A percentile compares a stretch with the other conserved stretches of the same genome.
Conservation (phyloP, 2,797 vertebrate species). For the Alcedo atthis region DNA sequence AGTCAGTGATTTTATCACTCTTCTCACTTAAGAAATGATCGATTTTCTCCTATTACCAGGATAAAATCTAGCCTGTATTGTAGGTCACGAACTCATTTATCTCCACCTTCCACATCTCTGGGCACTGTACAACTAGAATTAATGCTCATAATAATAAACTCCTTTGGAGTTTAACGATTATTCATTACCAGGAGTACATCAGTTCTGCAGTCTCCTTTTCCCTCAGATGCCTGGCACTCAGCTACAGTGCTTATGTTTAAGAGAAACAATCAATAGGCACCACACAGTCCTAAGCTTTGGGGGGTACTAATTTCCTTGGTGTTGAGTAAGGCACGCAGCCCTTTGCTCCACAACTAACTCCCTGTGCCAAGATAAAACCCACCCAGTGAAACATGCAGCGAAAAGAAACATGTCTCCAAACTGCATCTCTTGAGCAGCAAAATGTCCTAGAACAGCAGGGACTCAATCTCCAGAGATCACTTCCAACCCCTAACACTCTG, state of each 20-base stretch:
- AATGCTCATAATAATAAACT: slow-evolving; percentile 34
- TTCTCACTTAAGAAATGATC: not conserved
- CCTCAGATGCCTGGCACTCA: not conserved
- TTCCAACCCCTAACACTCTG: too few species aligned
- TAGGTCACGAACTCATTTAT: not conserved
- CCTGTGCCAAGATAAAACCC: not conserved
- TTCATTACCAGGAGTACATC: slow-evolving; percentile 12
- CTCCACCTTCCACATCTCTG: not conserved
- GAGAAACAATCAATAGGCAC: not conserved
- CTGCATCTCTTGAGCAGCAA: rapidly evolving
- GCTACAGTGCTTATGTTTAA: not conserved
- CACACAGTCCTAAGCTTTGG: not conserved
- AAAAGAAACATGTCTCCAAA: not conserved
- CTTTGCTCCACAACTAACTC: not conserved
- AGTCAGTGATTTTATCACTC: not conserved
- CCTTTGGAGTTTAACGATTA: not conserved
- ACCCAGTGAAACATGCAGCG: rapidly evolving
- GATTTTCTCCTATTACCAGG: not conserved
- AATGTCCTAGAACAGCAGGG: not conserved
- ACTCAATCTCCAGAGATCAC: too few species aligned
- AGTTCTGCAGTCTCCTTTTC: not conserved
- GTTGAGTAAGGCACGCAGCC: not conserved
- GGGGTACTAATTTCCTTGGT: not conserved
- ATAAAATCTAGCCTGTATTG: not conserved
- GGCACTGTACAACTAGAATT: not conserved